Conservation (phyloP, 2,888 invertebrate genomes). For the Spodoptera exigua region DNA sequence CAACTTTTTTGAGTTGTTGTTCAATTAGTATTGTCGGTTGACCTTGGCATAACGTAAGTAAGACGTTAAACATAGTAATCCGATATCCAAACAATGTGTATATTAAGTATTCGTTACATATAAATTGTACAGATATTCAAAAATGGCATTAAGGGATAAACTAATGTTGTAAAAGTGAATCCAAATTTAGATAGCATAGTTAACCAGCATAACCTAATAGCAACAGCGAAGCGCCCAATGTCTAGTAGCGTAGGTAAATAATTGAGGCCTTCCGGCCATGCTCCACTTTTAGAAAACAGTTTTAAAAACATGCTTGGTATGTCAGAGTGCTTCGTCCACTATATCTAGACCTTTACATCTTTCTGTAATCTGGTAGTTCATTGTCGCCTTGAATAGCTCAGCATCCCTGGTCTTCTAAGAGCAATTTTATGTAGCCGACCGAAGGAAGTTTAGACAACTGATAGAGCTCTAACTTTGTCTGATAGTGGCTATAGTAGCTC, state of each 20-base stretch:
- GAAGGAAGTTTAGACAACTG: constrained; percentile 64
- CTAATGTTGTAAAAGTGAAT: constrained; percentile 14
- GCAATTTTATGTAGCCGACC: constrained; percentile 52
- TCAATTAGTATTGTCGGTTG: no score
- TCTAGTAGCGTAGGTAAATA: constrained; percentile 61
- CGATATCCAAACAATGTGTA: no score
- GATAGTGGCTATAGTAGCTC: constrained; percentile 50
- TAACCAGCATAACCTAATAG: constrained; percentile 26
- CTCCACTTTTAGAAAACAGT: constrained; percentile 67
- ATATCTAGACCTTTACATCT: constrained; percentile 49
- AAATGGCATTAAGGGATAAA: background rate
- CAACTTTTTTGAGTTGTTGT: no score
- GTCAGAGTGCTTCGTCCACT: constrained; percentile 47
- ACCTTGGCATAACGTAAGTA: no score
- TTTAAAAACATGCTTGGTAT: constrained; percentile 66
- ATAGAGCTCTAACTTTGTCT: constrained; percentile 62
- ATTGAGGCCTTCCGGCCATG: constrained; percentile 69
- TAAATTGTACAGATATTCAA: no score
- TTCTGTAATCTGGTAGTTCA: constrained; percentile 20
- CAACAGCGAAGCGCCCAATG: constrained; percentile 36
- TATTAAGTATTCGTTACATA: no score
- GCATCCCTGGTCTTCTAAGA: constrained; percentile 31
- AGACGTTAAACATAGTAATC: no score
- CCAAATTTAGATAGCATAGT: constrained; percentile 30
- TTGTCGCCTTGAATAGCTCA: constrained; percentile 13